Base-by-base conservation (phyloP, 2,797 vertebrate genomes). In the Urocyon cinereoargenteus region DNA sequence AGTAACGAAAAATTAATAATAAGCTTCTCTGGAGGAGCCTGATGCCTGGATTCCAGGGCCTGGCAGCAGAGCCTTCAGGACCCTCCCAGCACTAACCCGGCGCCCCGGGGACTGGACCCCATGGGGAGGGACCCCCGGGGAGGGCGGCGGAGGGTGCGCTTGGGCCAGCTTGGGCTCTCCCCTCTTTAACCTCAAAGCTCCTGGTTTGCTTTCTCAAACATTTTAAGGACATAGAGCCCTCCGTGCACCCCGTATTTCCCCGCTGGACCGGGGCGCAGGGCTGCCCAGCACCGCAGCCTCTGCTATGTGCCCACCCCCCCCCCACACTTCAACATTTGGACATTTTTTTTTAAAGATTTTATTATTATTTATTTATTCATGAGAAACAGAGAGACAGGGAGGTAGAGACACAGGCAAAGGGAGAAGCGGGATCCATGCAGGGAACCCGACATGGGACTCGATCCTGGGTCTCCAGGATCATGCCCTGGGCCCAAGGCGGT, bases 191-290 rank as follows among this genome's bases (percentile, higher is more conserved):
- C 59, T 73, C 55, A 40, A 66, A 53, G 55, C 57, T 79, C 13
- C 34, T 12, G 45, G 45, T 66, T 96, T 83, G 11, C 51, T 85
- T 45, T 91, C 21, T 49, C 51, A 72, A 68, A 61, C 7, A 16
- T 40, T 40, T 73, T 57, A 36, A 28, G 62, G 22, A 24, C 36
- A 22, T 28, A 36, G 2, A 66, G 19, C 26, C 10, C 13, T 86
- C n/a, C 68, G 0, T 3, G 13, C 15, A 3, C 31, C 8, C 19
- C 8, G 0, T 5, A 22, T 79, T 31, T 79, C 11, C 51, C 24
- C 0, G 6, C 26, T 75, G 28, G 26, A 9, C 4, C 26, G 49
- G 26, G 49, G 15, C 3, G 1, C 45, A 18, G 15, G 45, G 26
- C 4, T 18, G 66, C 18, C 16, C 66, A 34, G 7, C 31, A 68